These are phyloP conservation scores for Nymphalis polychloros DNA, from an alignment of 2,888 invertebrate genomes.

Conservation along the genomic window DNA sequence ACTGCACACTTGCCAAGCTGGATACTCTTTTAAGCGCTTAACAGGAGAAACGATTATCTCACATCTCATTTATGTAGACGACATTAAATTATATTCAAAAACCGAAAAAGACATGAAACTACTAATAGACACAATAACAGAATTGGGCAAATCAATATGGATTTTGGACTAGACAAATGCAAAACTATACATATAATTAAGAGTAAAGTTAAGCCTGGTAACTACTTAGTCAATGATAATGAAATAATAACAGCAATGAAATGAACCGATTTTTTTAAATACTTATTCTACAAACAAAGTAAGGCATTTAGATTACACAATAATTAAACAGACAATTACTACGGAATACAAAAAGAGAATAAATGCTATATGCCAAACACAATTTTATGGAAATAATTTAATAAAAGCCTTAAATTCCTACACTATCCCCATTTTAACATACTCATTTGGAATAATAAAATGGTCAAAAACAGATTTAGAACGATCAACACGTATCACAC, in stretches of 20 bases:
- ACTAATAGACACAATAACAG: too few species aligned
- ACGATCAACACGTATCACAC: constrained; percentile 21
- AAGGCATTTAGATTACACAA: constrained; percentile 29
- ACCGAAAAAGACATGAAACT: too few species aligned
- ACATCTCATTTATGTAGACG: too few species aligned
- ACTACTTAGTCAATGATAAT: constrained; percentile 33
- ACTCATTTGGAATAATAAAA: constrained; percentile 29
- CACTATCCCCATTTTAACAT: constrained; percentile 12
- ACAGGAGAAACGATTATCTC: not conserved
- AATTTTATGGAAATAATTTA: not conserved
- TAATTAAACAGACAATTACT: constrained; percentile 25
- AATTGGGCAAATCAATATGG: too few species aligned
- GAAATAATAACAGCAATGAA: too few species aligned
- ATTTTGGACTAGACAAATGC: not conserved
- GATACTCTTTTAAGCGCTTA: too few species aligned
- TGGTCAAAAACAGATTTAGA: constrained; percentile 32
- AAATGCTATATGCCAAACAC: not conserved
- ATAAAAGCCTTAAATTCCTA: constrained; percentile 4
- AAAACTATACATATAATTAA: constrained; percentile 14
- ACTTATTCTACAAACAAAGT: too few species aligned
- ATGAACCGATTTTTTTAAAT: too few species aligned
- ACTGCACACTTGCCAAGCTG: too few species aligned
- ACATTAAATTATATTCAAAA: too few species aligned
- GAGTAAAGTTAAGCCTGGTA: constrained; percentile 24
- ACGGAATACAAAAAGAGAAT: constrained; percentile 6